phyloP scores from a whole-genome alignment of 2,113 vertebrate species.

The Hypanus sabinus region DNA sequence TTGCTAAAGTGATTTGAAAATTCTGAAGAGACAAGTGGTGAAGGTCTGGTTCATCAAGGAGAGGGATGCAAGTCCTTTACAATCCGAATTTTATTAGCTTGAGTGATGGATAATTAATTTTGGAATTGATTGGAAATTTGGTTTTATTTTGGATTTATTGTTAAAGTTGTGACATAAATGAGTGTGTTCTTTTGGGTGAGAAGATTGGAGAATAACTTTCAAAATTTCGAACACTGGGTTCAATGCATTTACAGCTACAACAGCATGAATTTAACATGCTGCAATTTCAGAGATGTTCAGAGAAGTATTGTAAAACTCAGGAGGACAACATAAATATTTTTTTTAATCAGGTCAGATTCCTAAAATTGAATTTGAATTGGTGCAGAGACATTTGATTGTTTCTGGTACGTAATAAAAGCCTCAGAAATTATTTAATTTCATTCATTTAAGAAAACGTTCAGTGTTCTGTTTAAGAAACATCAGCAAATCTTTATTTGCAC shows the following conservation, averaged over 20 bases:
- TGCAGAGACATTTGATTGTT: neutral
- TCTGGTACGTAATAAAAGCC: neutral
- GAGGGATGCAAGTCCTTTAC: neutral
- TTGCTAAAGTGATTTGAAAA: neutral
- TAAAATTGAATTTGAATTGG: neutral
- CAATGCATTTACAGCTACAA: neutral
- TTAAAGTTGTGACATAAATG: neutral
- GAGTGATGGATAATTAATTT: neutral
- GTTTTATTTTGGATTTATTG: no score
- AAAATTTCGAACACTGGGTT: neutral
- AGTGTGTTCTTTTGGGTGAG: neutral
- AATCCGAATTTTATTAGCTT: neutral
- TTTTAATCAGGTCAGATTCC: neutral
- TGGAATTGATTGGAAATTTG: neutral
- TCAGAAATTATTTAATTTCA: neutral
- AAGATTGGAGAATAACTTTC: neutral
- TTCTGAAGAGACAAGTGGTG: neutral
- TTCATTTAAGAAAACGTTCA: neutral
- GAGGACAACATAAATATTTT: neutral
- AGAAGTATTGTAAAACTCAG: neutral
- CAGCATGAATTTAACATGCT: neutral
- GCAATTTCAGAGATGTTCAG: neutral
- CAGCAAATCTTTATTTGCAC: neutral
- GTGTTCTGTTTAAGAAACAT: neutral
- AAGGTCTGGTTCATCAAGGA: neutral